Conservation (phyloP, 2,888 invertebrate species). For the Cosmorhoe ocellata region DNA sequence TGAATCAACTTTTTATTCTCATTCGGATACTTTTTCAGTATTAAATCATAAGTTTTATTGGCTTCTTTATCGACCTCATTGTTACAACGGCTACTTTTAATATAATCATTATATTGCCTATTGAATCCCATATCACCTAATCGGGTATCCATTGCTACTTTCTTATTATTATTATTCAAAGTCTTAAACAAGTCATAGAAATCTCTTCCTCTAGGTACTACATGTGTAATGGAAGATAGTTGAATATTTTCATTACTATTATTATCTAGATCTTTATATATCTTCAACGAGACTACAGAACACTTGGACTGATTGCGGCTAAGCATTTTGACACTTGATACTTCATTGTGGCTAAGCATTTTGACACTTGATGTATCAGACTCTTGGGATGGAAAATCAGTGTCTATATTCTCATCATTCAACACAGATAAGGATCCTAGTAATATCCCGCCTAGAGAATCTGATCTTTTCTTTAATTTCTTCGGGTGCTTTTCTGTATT, state of each 20-base stretch:
- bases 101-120: conserved; percentile 53
- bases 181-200: conserved; percentile 51
- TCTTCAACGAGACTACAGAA: conserved; percentile 55
- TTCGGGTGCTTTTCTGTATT: not conserved
- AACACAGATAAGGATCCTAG: conserved; percentile 57
- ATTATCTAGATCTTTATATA: conserved; percentile 63
- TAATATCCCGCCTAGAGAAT: conserved; percentile 45
- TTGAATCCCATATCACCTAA: conserved; percentile 67
- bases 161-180: conserved; percentile 17
- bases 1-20: conserved; percentile 49
- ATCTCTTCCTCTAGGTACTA: conserved; percentile 47
- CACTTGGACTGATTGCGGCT: conserved; percentile 45
- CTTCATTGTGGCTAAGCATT: conserved; percentile 38
- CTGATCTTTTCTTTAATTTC: not conserved
- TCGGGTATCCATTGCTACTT: conserved; percentile 51
- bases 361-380: conserved; percentile 32
- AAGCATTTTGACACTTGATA: conserved; percentile 34
- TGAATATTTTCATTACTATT: conserved; percentile 51
- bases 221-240: not conserved
- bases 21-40: conserved; percentile 54
- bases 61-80: conserved; percentile 39
- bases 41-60: conserved; percentile 34
- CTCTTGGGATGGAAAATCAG: conserved; percentile 28
- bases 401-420: conserved; percentile 46
- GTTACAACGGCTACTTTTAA: conserved; percentile 38